These are phyloP conservation scores for Macaria notata DNA, from an alignment of 2,888 invertebrate genomes.

Conservation along the genomic window DNA sequence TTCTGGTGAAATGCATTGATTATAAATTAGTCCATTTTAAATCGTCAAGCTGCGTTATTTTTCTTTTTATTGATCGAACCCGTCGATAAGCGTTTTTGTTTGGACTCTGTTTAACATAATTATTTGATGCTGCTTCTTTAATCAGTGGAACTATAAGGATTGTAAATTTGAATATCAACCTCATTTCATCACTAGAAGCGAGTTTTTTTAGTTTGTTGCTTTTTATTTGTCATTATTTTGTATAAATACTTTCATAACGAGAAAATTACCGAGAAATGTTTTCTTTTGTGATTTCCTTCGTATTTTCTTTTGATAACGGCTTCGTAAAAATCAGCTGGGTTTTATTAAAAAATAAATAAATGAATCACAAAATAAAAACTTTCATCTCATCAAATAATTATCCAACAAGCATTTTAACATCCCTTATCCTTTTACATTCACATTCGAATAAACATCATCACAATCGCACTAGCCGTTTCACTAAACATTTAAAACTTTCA, in stretches of 20 bases:
- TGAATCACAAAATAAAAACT: not conserved
- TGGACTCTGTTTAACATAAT: conserved; percentile 14
- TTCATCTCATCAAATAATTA: not conserved
- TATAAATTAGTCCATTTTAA: conserved; percentile 42
- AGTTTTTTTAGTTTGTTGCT: too few species aligned
- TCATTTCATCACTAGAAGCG: too few species aligned
- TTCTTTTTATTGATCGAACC: conserved; percentile 14
- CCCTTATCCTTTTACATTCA: conserved; percentile 2
- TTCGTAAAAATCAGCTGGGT: too few species aligned
- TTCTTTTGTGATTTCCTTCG: too few species aligned
- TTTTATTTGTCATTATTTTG: too few species aligned
- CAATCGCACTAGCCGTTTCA: conserved; percentile 12
- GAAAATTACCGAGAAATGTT: too few species aligned
- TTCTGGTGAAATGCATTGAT: conserved; percentile 29
- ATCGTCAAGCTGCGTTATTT: conserved; percentile 47
- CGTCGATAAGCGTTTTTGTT: conserved; percentile 36
- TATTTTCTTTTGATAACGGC: too few species aligned
- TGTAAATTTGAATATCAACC: conserved; percentile 2
- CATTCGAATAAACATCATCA: conserved; percentile 17
- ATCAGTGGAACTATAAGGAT: not conserved
- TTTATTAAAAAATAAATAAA: too few species aligned
- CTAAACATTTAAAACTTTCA: conserved; percentile 31
- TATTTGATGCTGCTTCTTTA: conserved; percentile 9
- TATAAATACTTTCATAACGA: too few species aligned
- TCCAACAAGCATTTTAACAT: too few species aligned